These are phyloP conservation scores for Oryzias melastigma DNA, from an alignment of 2,113 vertebrate genomes.

Conservation along the genomic window DNA sequence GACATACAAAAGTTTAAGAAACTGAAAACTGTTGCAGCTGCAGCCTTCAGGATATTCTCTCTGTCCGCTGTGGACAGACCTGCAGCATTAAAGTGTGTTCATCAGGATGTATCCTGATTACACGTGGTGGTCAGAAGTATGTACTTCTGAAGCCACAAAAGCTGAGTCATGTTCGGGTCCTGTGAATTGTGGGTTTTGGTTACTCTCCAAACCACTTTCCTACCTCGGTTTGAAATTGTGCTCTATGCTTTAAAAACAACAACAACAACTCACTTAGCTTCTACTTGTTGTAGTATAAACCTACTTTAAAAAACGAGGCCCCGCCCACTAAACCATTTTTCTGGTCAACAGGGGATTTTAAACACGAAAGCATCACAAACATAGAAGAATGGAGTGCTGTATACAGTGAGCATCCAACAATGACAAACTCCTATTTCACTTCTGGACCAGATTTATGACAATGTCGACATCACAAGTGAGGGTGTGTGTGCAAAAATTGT, in stretches of 20 bases:
- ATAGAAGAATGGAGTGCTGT: conserved; percentile 20
- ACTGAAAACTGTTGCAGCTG: conserved; percentile 14
- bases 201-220: conserved; percentile 32
- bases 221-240: conserved; percentile 60
- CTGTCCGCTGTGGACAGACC: conserved; percentile 21
- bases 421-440: conserved; percentile 14
- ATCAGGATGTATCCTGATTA: conserved; percentile 24
- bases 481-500: conserved; percentile 23
- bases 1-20: conserved; percentile 73
- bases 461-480: conserved; percentile 13
- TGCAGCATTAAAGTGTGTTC: conserved; percentile 35
- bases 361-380: conserved; percentile 39
- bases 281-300: conserved; percentile 49
- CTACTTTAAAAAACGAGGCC: conserved; percentile 37
- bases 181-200: conserved; percentile 18
- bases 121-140: conserved; percentile 34
- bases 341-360: conserved; percentile 39
- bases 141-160: conserved; percentile 12
- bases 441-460: conserved; percentile 14
- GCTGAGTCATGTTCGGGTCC: conserved; percentile 11
- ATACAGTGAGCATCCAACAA: conserved; percentile 26
- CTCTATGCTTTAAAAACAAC: conserved; percentile 57
- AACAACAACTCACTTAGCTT: conserved; percentile 41
- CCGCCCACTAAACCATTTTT: conserved; percentile 61
- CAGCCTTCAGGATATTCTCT: conserved; percentile 9